Conservation (phyloP, 2,888 invertebrate species). For the Nomada flava region DNA sequence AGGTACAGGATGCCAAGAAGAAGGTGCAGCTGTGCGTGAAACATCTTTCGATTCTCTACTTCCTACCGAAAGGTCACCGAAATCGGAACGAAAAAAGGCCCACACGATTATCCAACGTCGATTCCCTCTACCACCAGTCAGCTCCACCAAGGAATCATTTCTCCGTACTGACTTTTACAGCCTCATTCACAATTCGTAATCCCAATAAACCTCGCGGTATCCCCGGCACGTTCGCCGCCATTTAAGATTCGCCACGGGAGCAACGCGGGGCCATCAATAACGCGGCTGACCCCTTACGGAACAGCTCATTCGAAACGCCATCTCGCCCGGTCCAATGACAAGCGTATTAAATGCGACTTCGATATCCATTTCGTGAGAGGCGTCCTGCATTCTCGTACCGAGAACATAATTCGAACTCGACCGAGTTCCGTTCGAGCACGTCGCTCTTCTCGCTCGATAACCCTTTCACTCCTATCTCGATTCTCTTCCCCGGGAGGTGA, state of each 20-base stretch:
- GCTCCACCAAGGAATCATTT: neutral
- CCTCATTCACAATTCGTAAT: conserved; percentile 18
- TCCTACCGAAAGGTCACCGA: too few relatives aligned
- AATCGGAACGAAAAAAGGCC: too few relatives aligned
- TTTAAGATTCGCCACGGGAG: conserved; percentile 57
- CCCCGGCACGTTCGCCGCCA: conserved; percentile 23
- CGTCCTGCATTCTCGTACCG: conserved; percentile 37
- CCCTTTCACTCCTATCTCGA: neutral
- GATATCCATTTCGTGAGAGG: conserved; percentile 52
- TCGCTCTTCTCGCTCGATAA: conserved; percentile 4
- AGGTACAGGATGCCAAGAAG: too few relatives aligned
- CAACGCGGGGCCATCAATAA: conserved; percentile 49
- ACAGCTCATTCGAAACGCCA: conserved; percentile 48
- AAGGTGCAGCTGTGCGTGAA: too few relatives aligned
- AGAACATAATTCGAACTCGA: conserved; percentile 42
- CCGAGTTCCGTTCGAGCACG: conserved; percentile 14
- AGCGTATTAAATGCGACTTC: conserved; percentile 55
- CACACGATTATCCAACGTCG: too few relatives aligned
- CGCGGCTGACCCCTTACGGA: conserved; percentile 41
- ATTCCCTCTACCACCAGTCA: neutral
- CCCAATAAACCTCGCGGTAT: conserved; percentile 48
- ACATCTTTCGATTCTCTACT: too few relatives aligned
- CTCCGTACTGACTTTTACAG: conserved; percentile 6
- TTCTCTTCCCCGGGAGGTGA: neutral
- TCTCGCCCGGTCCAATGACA: conserved; percentile 39